These are phyloP conservation scores for Gastracanthus pulcherrimus DNA, from an alignment of 2,888 invertebrate genomes.

Conservation along the genomic window DNA sequence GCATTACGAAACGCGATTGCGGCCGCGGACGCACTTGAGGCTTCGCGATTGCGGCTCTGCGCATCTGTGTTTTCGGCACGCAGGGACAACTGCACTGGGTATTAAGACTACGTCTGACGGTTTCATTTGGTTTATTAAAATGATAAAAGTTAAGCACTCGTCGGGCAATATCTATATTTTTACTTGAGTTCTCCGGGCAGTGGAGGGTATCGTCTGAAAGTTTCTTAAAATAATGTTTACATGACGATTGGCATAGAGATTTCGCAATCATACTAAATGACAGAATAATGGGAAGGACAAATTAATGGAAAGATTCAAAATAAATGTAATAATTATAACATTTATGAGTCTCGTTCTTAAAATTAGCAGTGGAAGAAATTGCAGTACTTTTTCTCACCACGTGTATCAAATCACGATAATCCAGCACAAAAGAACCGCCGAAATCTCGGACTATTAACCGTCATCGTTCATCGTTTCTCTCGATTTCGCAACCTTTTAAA, in stretches of 20 bases:
- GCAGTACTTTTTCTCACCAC: neutral
- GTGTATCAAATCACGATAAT: neutral
- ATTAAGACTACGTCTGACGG: neutral
- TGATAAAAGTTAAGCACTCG: no score
- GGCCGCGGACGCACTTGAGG: conserved; percentile 14
- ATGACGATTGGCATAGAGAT: no score
- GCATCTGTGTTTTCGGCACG: neutral
- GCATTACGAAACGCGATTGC: conserved; percentile 49
- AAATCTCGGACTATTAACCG: neutral
- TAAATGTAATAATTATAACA: no score
- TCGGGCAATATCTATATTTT: no score
- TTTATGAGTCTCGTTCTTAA: neutral
- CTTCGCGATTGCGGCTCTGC: neutral
- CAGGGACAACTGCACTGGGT: neutral
- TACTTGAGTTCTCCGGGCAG: no score
- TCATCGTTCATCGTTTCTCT: conserved; percentile 19
- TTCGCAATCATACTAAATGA: no score
- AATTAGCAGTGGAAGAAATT: neutral
- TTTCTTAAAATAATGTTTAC: no score
- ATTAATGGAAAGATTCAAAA: no score
- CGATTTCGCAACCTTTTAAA: conserved; percentile 7
- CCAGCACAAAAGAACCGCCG: neutral
- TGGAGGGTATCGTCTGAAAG: no score
- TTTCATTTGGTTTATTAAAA: conserved; percentile 19
- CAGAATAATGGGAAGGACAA: no score